Evolutionary conservation across 2,113 vertebrate species (phyloP).

Genomic region (Sinocyclocheilus grahami): DNA sequence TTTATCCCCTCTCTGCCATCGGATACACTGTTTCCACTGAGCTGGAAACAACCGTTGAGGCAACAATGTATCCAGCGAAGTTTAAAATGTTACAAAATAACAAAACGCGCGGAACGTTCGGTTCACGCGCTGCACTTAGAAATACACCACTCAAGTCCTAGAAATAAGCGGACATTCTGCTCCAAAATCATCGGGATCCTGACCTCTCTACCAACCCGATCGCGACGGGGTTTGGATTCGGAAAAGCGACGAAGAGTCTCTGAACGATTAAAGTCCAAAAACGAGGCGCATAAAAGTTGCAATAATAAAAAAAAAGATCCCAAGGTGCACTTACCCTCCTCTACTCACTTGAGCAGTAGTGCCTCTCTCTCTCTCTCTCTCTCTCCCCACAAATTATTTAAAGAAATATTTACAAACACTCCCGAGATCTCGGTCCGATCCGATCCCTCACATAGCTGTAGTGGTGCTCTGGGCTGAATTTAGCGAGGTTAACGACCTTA

Average conservation of each 20-base stretch:
- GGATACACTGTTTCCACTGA: conserved; percentile 34
- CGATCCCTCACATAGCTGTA: conserved; percentile 60
- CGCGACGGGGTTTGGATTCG: conserved; percentile 30
- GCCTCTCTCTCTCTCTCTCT: conserved; percentile 73
- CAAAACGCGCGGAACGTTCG: conserved; percentile 34
- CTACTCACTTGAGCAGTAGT: conserved; percentile 72
- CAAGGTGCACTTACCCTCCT: conserved; percentile 78
- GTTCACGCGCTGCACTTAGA: conserved; percentile 51
- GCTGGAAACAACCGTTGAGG: conserved; percentile 7
- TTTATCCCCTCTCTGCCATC: conserved; percentile 11
- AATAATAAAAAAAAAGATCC: conserved; percentile 72
- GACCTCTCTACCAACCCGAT: conserved; percentile 38
- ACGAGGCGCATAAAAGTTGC: conserved; percentile 74
- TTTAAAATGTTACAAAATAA: conserved; percentile 39
- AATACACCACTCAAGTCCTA: conserved; percentile 73
- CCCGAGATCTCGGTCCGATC: conserved; percentile 60
- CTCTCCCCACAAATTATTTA: conserved; percentile 73
- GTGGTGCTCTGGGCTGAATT: conserved; percentile 53
- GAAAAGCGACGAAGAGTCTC: conserved; percentile 8
- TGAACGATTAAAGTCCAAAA: conserved; percentile 66
- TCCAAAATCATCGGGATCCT: conserved; percentile 52
- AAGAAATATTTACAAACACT: conserved; percentile 77
- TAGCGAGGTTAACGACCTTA: conserved; percentile 42
- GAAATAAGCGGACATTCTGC: conserved; percentile 70
- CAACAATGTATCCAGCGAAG: conserved; percentile 30